phyloP scores from a whole-genome alignment of 1,140 invertebrate species.

The Danaus plexippus region DNA sequence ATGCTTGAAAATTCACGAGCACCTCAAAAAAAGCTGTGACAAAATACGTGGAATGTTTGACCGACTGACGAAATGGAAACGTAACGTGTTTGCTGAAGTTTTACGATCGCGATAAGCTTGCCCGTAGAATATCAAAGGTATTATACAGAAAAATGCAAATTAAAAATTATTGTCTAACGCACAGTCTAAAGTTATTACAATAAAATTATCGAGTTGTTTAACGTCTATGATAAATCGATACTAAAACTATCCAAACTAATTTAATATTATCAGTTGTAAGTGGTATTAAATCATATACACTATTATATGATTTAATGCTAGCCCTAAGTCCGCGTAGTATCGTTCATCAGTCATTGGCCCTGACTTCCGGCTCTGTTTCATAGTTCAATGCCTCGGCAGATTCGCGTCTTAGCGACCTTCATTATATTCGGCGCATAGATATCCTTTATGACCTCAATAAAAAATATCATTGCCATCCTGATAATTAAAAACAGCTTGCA shows the following conservation, averaged over 20 bases:
- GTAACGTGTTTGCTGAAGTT: constrained; percentile 25
- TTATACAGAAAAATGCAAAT: too few species aligned
- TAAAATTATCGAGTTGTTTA: too few species aligned
- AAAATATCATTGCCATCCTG: too few species aligned
- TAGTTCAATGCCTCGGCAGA: constrained; percentile 60
- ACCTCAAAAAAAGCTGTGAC: constrained; percentile 16
- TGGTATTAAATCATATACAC: neutral
- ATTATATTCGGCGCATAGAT: constrained; percentile 35
- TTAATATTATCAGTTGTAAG: too few species aligned
- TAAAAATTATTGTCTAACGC: too few species aligned
- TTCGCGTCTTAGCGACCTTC: constrained; percentile 49
- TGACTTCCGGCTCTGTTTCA: constrained; percentile 53
- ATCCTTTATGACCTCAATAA: constrained; percentile 1
- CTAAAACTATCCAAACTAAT: too few species aligned
- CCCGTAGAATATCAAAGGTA: neutral
- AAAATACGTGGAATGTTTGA: constrained; percentile 26
- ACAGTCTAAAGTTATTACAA: too few species aligned
- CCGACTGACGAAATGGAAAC: constrained; percentile 21
- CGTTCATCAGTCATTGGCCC: constrained; percentile 57
- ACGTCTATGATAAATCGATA: too few species aligned
- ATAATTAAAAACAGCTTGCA: too few species aligned
- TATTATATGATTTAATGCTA: constrained; percentile 16
- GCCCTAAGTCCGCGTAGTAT: constrained; percentile 34
- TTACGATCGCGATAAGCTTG: constrained; percentile 19
- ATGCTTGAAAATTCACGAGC: constrained; percentile 21